These are phyloP conservation scores for Cyprinodon tularosa DNA, from an alignment of 2,113 vertebrate genomes.

Conservation along the genomic window DNA sequence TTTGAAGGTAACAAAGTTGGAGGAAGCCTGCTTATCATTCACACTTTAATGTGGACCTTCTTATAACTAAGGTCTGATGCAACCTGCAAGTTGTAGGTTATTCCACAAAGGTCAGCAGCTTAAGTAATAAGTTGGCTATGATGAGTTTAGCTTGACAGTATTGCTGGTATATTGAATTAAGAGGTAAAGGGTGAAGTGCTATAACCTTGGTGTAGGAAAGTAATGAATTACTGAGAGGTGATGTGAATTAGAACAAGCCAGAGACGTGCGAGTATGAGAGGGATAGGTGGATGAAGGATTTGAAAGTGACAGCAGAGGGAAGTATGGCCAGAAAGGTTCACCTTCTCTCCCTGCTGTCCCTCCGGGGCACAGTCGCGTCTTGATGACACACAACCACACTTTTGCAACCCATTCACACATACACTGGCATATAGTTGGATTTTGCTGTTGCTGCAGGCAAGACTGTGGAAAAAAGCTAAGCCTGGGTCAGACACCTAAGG, in stretches of 20 bases:
- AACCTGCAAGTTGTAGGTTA: no score
- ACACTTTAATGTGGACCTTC: no score
- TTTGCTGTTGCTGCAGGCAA: conserved; percentile 19
- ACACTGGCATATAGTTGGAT: not conserved
- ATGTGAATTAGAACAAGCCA: not conserved
- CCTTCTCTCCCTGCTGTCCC: not conserved
- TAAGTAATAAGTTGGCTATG: not conserved
- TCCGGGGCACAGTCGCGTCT: conserved; percentile 26
- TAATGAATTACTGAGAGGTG: conserved; percentile 47
- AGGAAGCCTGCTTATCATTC: no score
- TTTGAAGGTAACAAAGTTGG: no score
- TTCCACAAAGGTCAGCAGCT: not conserved
- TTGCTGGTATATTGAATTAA: conserved; percentile 36
- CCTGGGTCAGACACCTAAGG: conserved; percentile 20
- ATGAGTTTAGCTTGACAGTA: not conserved
- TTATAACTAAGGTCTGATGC: no score
- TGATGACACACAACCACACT: conserved; percentile 18
- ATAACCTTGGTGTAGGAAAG: conserved; percentile 21
- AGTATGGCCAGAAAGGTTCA: conserved; percentile 7
- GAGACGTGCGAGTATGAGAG: conserved; percentile 24
- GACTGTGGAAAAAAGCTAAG: conserved; percentile 7
- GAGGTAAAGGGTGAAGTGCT: conserved; percentile 42
- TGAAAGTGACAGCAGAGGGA: conserved; percentile 30
- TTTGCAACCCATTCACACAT: conserved; percentile 5
- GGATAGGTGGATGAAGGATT: conserved; percentile 12